Evolutionary conservation across 2,888 invertebrate species (phyloP).

Genomic region (Artemia sp.): DNA sequence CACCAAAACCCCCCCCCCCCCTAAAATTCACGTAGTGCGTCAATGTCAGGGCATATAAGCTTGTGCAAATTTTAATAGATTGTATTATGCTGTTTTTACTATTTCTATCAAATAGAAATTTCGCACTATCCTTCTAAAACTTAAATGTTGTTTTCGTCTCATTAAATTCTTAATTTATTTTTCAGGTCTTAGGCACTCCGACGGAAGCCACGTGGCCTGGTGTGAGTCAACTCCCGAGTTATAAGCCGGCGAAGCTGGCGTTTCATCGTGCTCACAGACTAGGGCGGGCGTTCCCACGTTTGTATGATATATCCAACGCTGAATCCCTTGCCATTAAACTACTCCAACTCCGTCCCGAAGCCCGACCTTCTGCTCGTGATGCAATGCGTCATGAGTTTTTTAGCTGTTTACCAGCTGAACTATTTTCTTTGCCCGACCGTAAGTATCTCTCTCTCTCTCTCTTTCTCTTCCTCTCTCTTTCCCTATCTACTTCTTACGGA

Average conservation of each 20-base stretch:
- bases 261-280: constrained; percentile 56
- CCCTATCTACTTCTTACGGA: no score
- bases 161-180: constrained; percentile 16
- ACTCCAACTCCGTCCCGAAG: constrained; percentile 63
- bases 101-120: background rate
- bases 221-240: constrained; percentile 67
- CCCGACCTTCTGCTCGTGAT: constrained; percentile 66
- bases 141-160: constrained; percentile 18
- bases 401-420: constrained; percentile 65
- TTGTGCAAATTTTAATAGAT: constrained; percentile 14
- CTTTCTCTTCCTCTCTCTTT: no score
- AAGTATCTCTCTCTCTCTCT: constrained; percentile 31
- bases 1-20: no score
- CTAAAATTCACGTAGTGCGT: no score
- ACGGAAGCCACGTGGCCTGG: constrained; percentile 85
- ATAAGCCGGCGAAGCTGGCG: constrained; percentile 56
- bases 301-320: constrained; percentile 69
- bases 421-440: constrained; percentile 85
- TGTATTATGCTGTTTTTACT: constrained; percentile 16
- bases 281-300: constrained; percentile 69
- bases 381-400: constrained; percentile 84
- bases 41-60: no score
- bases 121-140: background rate
- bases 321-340: constrained; percentile 70
- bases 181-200: constrained; percentile 77